Base-by-base conservation (phyloP, 2,888 invertebrate genomes). In the Anthophora plumipes region DNA sequence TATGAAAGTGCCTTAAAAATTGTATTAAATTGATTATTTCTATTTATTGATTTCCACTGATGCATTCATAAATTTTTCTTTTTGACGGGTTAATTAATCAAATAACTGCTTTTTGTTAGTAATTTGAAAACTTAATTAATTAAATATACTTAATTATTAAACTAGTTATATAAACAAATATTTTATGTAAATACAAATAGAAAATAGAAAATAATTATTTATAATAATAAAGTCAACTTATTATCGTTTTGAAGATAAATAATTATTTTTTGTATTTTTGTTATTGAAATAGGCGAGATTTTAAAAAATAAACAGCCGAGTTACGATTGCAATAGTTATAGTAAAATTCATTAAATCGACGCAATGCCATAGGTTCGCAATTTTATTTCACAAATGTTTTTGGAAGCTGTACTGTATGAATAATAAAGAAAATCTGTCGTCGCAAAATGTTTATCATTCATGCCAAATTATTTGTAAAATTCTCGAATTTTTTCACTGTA, bases 321-420 rank as follows among this genome's bases (percentile, higher is more conserved):
- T 59, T 54, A 63, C 46, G 63, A 79, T 79, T 80, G 46, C 37
- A 59, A 55, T 67, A 60, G 59, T 78, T 72, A 72, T 60, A 73
- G 59, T 80, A 73, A 43, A 77, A 68, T 73, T 63, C 60, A 39
- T 73, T 63, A 72, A 73, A 78, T 80, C 78, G 78, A 80, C 78
- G 80, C 78, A 80, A 80, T 78, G 79, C 80, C 73, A 64, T 61
- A 61, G 60, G 37, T 17, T 57, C 31, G 67, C 7, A 67, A 52
- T 67, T 70, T 66, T 57, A 67, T 25, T 55, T 55, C 25, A 8
- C n/a, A 64, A 55, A 64, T 64, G 22, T 50, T 72, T 70, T 63
- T 61, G 67, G 61, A 73, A 78, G 63, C 63, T 68, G 39, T 67
- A 61, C 14, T n/a, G 57, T 12, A 41, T 37, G 20, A 76, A 77